These are phyloP conservation scores for Eurypyga helias DNA, from an alignment of 2,113 vertebrate species.

Conservation along the genomic window DNA sequence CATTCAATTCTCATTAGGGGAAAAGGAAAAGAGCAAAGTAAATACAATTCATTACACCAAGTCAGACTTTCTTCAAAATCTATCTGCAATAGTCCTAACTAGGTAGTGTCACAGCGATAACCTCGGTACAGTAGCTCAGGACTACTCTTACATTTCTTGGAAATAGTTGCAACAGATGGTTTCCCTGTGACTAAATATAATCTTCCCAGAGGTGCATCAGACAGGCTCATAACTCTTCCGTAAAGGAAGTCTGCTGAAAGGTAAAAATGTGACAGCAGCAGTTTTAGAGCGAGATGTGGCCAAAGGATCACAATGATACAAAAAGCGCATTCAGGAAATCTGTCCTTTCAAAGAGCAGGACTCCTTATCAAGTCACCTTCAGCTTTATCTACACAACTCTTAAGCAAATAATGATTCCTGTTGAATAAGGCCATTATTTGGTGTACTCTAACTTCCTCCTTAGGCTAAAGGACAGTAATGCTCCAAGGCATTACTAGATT, in stretches of 20 bases:
- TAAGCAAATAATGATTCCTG: background rate
- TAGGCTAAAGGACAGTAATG: background rate
- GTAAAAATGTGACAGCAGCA: background rate
- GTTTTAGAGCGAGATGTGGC: background rate
- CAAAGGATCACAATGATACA: rapidly evolving
- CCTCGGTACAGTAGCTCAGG: background rate
- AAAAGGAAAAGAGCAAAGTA: background rate
- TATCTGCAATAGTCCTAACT: background rate
- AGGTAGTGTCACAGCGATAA: background rate
- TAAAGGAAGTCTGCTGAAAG: background rate
- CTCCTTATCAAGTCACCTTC: background rate
- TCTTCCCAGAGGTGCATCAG: background rate
- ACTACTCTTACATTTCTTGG: background rate
- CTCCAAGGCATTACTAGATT: background rate
- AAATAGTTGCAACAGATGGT: background rate
- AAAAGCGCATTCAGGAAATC: background rate
- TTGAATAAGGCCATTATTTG: background rate
- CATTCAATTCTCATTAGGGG: background rate
- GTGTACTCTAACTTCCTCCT: background rate
- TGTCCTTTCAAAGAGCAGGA: background rate
- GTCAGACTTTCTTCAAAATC: background rate
- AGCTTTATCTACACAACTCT: background rate
- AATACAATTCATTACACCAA: background rate
- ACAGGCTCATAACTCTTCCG: background rate
- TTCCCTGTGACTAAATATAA: background rate